These are phyloP conservation scores for Sipha flava DNA, from an alignment of 1,140 invertebrate genomes.

Conservation along the genomic window DNA sequence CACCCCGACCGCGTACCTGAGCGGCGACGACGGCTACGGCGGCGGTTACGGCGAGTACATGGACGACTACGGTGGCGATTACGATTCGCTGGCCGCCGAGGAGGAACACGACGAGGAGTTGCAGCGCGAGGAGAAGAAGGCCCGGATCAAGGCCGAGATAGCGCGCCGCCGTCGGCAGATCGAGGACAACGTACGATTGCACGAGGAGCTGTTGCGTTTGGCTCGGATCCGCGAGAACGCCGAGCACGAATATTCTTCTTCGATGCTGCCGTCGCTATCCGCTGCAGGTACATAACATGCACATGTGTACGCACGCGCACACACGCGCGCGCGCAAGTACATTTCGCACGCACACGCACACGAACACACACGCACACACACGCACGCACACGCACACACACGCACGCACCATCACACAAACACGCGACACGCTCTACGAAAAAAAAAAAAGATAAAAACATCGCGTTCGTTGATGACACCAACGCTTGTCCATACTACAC, in stretches of 20 bases:
- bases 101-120: constrained; percentile 46
- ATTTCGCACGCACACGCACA: no score
- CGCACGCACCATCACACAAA: no score
- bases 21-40: not conserved
- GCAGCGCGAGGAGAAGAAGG: constrained; percentile 52
- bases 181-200: constrained; percentile 53
- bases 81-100: constrained; percentile 46
- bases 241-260: constrained; percentile 40
- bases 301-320: no score
- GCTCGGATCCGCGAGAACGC: constrained; percentile 46
- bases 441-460: no score
- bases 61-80: not conserved
- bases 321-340: no score
- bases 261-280: constrained; percentile 4
- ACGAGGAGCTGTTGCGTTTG: constrained; percentile 51
- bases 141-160: constrained; percentile 56
- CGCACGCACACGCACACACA: no score
- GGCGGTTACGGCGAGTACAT: not conserved
- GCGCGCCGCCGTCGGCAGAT: constrained; percentile 53
- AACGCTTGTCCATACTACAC: no score
- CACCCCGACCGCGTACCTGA: not conserved
- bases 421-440: no score
- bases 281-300: not conserved
- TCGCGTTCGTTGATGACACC: no score
- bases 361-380: no score